A percentile compares a stretch with the other conserved stretches of the same genome.
These are phyloP conservation scores for Pseudorectes ferrugineus DNA, from an alignment of 2,113 vertebrate species.

Conservation along the genomic window DNA sequence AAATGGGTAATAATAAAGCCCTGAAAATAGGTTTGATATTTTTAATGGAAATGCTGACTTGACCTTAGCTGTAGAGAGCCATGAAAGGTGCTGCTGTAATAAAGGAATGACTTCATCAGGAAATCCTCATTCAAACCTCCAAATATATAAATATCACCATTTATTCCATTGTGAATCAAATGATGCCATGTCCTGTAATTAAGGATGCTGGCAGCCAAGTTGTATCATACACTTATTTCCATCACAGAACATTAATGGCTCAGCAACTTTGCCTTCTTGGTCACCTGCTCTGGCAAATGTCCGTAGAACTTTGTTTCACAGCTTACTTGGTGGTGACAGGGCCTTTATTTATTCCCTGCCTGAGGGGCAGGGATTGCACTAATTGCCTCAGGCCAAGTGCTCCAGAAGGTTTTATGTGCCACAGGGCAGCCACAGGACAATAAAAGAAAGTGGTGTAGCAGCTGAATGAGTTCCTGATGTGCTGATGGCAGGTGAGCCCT, in stretches of 20 bases:
- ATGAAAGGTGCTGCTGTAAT: conserved; percentile 63
- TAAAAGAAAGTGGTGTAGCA: conserved; percentile 12
- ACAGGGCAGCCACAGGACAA: neutral
- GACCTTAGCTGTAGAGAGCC: conserved; percentile 45
- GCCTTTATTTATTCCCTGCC: conserved; percentile 51
- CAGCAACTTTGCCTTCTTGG: conserved; percentile 30
- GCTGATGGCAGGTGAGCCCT: neutral
- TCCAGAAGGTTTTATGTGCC: neutral
- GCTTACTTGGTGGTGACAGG: conserved; percentile 40
- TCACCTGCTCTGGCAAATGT: conserved; percentile 60
- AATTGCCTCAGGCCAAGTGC: conserved; percentile 14
- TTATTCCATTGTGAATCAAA: conserved; percentile 74
- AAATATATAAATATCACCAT: conserved; percentile 77
- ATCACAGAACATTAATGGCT: conserved; percentile 29
- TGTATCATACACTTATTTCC: conserved; percentile 52
- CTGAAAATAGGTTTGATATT: conserved; percentile 31
- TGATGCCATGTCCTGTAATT: conserved; percentile 75
- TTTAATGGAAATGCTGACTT: conserved; percentile 64
- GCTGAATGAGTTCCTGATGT: conserved; percentile 20
- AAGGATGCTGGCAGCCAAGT: conserved; percentile 67
- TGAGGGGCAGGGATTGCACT: conserved; percentile 28
- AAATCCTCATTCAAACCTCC: conserved; percentile 77
- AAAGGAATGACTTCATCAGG: conserved; percentile 78
- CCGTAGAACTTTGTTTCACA: conserved; percentile 44
- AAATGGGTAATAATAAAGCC: conserved; percentile 41